These are phyloP conservation scores for Bryconaethiops microstoma DNA, from an alignment of 2,797 vertebrate genomes.

Conservation along the genomic window DNA sequence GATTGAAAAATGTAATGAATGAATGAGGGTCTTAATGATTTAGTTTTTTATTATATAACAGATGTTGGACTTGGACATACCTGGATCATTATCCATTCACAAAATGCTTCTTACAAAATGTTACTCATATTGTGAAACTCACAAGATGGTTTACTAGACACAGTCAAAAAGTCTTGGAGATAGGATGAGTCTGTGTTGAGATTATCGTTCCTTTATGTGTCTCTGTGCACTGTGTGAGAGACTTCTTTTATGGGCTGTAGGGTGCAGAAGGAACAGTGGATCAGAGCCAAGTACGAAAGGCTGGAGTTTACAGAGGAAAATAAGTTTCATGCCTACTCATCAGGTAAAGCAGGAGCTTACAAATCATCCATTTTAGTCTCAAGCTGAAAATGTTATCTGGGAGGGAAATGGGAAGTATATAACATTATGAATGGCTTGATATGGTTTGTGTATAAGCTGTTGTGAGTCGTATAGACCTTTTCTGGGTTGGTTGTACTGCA, in stretches of 20 bases:
- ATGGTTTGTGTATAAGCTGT: no score
- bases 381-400: not conserved
- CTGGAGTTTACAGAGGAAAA: conserved; percentile 83
- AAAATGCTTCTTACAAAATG: not conserved
- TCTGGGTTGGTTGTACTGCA: no score
- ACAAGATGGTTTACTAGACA: not conserved
- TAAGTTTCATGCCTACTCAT: conserved; percentile 72
- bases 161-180: not conserved
- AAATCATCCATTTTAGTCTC: not conserved
- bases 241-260: conserved; percentile 65
- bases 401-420: no score
- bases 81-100: not conserved
- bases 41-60: no score
- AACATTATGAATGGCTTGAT: no score
- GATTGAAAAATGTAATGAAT: not conserved
- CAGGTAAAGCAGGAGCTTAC: conserved; percentile 76
- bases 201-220: not conserved
- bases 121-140: not conserved
- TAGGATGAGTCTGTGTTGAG: not conserved
- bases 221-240: not conserved
- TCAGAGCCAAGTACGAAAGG: conserved; percentile 92
- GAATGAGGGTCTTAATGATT: no score
- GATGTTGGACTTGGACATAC: not conserved
- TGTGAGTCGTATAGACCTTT: no score
- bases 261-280: conserved; percentile 92